A percentile compares a stretch with the other conserved stretches of the same genome.
These are phyloP conservation scores for Anarrhichthys ocellatus DNA, from an alignment of 2,113 vertebrate species.

Conservation along the genomic window DNA sequence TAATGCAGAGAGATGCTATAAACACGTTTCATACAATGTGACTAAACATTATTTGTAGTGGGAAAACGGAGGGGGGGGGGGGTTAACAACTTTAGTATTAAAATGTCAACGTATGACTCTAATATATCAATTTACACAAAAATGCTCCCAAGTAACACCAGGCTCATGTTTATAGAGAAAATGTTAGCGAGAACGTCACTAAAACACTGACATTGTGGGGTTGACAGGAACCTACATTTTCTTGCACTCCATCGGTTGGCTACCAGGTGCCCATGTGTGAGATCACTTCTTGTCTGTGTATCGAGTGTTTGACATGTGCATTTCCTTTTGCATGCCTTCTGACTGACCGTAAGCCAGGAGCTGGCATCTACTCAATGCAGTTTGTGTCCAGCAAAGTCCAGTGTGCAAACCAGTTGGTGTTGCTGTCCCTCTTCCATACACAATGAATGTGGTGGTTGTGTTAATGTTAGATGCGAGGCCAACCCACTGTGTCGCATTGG, in stretches of 20 bases:
- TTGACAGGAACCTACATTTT: not conserved
- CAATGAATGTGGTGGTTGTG: not conserved
- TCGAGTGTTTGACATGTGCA: not conserved
- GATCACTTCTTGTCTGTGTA: not conserved
- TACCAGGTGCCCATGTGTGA: not conserved
- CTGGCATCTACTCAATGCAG: not conserved
- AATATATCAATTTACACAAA: too few relatives aligned
- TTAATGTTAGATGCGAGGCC: not conserved
- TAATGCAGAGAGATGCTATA: not conserved
- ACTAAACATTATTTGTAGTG: not conserved
- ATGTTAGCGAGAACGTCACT: too few relatives aligned
- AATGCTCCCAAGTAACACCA: not conserved
- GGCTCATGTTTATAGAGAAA: not conserved
- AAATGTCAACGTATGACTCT: not conserved
- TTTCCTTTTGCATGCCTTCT: not conserved
- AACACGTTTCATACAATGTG: not conserved
- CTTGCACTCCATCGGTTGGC: not conserved
- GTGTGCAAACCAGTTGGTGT: not conserved
- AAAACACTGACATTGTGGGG: not conserved
- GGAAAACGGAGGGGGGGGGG: not conserved
- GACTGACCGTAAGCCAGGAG: not conserved
- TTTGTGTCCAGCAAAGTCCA: not conserved
- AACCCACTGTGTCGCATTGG: not conserved
- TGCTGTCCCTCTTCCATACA: not conserved
- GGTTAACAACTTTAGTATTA: not conserved